Evolutionary conservation across 1,140 invertebrate genomes (phyloP).

Genomic region (Parapsyche elsis): DNA sequence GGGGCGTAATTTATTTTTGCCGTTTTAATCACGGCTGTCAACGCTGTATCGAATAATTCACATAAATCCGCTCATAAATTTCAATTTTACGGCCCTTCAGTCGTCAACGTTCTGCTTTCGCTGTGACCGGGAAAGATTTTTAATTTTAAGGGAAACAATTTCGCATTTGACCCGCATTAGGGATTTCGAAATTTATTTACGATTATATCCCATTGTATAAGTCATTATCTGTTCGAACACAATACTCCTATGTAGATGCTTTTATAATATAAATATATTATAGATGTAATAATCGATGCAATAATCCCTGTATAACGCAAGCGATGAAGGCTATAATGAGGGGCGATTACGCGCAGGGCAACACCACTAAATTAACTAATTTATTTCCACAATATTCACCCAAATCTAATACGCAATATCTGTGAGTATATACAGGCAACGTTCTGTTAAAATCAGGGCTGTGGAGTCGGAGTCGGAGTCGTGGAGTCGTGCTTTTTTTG

Average conservation of each 20-base stretch:
- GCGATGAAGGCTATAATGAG: constrained; percentile 16
- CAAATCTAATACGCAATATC: too few species aligned
- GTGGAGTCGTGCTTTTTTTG: too few species aligned
- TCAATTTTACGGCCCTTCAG: constrained; percentile 41
- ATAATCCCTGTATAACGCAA: not conserved
- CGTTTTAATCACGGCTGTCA: constrained; percentile 43
- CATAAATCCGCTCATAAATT: constrained; percentile 44
- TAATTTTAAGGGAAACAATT: constrained; percentile 39
- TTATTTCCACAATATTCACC: not conserved
- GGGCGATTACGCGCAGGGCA: constrained; percentile 10
- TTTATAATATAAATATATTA: not conserved
- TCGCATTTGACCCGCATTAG: not conserved
- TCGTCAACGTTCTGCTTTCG: constrained; percentile 32
- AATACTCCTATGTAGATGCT: too few species aligned
- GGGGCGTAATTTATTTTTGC: constrained; percentile 33
- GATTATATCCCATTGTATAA: not conserved
- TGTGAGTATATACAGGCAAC: too few species aligned
- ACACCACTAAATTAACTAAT: not conserved
- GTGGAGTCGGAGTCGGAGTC: too few species aligned
- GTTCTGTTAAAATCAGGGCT: too few species aligned
- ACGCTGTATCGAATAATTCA: constrained; percentile 43
- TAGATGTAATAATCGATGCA: constrained; percentile 16
- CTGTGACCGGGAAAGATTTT: constrained; percentile 13
- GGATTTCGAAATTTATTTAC: not conserved
- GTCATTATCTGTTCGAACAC: not conserved